These are phyloP conservation scores for Pterophyllum scalare DNA, from an alignment of 2,113 vertebrate species.

Conservation along the genomic window DNA sequence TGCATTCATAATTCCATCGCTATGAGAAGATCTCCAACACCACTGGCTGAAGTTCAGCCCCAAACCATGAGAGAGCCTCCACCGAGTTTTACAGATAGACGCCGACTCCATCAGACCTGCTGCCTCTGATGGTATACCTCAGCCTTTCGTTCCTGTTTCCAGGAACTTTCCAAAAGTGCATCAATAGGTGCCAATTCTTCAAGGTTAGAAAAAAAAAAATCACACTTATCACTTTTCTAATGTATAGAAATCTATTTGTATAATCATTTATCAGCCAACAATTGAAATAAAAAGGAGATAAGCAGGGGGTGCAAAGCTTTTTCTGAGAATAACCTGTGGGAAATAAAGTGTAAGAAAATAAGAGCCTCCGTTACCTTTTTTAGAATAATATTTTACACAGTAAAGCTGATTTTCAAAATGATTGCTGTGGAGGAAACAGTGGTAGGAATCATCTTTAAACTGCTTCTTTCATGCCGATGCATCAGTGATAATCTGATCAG, in stretches of 20 bases:
- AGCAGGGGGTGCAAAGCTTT: background rate
- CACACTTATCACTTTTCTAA: background rate
- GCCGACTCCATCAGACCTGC: no score
- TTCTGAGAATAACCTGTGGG: background rate
- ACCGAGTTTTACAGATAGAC: rapidly evolving
- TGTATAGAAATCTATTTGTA: background rate
- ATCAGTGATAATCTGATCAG: rapidly evolving
- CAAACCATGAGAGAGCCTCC: background rate
- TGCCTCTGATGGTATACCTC: no score
- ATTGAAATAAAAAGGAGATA: background rate
- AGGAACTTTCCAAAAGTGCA: background rate
- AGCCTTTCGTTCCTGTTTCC: no score
- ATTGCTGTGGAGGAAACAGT: background rate
- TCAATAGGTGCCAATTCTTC: background rate
- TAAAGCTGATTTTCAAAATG: background rate
- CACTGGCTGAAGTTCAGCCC: rapidly evolving
- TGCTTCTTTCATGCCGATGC: rapidly evolving
- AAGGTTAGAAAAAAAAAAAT: background rate
- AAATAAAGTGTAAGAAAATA: no score
- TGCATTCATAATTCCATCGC: no score
- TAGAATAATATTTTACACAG: background rate
- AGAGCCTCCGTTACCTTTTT: background rate
- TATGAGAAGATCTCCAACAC: background rate
- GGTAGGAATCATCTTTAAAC: background rate
- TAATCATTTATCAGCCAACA: background rate